phyloP scores from a whole-genome alignment of 2,113 vertebrate genomes.

The Anser brachyrhynchus region DNA sequence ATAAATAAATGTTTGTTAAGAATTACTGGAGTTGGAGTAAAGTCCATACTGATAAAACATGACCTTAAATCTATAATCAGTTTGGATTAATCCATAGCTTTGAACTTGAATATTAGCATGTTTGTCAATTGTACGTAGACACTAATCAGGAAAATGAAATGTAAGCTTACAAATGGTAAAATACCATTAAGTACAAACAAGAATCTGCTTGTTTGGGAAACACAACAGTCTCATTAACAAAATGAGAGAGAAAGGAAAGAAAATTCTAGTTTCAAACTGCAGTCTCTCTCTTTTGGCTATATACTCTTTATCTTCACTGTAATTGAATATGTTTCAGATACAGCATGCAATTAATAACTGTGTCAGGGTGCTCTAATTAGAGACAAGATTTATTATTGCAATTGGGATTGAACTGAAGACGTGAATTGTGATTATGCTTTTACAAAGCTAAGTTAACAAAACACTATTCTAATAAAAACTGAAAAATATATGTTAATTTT shows the following conservation, averaged over 20 bases:
- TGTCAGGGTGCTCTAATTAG: neutral
- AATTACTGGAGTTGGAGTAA: neutral
- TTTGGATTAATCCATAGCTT: neutral
- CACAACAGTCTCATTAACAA: neutral
- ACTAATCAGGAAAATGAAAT: neutral
- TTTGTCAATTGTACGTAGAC: neutral
- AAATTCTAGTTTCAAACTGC: neutral
- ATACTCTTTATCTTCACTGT: neutral
- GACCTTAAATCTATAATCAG: neutral
- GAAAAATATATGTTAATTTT: neutral
- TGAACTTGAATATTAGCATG: neutral
- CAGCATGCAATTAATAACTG: neutral
- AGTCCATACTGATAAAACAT: neutral
- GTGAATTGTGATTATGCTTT: neutral
- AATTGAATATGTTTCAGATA: neutral
- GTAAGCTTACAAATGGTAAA: neutral
- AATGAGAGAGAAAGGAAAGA: neutral
- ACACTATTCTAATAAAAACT: neutral
- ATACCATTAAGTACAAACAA: neutral
- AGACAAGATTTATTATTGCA: neutral
- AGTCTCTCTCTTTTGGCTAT: neutral
- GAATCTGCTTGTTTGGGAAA: neutral
- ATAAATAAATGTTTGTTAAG: neutral
- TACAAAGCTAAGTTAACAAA: neutral
- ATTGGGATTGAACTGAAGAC: neutral